These are phyloP conservation scores for Zygogramma bicolorata DNA, from an alignment of 2,888 invertebrate genomes.

Conservation along the genomic window DNA sequence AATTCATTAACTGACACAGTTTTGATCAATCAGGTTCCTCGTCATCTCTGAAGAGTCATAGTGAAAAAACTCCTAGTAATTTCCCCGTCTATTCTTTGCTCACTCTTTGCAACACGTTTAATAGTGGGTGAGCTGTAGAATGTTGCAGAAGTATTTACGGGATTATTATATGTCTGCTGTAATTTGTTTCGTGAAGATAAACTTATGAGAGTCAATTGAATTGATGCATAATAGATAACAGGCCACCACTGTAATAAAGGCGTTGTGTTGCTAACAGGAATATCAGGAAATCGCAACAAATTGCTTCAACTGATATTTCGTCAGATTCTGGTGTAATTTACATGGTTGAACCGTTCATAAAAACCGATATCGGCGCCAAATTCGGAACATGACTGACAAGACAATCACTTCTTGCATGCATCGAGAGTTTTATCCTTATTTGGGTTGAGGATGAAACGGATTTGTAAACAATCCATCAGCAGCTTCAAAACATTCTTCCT, in stretches of 20 bases:
- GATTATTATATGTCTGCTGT: background rate
- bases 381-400: conserved; percentile 15
- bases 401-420: conserved; percentile 18
- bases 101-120: too few species aligned
- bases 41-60: too few species aligned
- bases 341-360: background rate
- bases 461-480: conserved; percentile 1
- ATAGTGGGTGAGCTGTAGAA: background rate
- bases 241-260: too few species aligned
- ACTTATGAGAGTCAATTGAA: background rate
- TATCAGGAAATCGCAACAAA: too few species aligned
- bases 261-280: too few species aligned
- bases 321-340: too few species aligned
- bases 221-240: background rate
- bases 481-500: background rate
- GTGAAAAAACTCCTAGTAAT: too few species aligned
- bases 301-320: too few species aligned
- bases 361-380: conserved; percentile 8
- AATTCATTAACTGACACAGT: too few species aligned
- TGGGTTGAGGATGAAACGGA: conserved; percentile 26
- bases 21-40: too few species aligned
- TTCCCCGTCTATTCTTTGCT: too few species aligned
- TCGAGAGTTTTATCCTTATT: conserved; percentile 21
- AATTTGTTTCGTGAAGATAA: background rate
- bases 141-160: background rate